Base-by-base conservation (phyloP, 2,888 invertebrate genomes). In the Pachliopta kotzebuea region DNA sequence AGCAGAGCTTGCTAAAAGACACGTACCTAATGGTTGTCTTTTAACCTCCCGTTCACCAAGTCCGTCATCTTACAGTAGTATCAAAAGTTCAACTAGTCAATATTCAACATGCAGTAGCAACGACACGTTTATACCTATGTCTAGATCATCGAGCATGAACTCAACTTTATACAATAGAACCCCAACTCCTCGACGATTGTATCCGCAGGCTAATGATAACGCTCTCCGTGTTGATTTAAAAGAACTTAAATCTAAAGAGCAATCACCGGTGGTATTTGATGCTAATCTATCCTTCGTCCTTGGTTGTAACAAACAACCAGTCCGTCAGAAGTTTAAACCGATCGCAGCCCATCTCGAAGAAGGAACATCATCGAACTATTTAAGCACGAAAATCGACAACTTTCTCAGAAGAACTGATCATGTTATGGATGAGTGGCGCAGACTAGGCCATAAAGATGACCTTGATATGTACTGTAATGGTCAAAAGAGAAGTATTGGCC, bases 371-470 rank as follows among this genome's bases (percentile, higher is more conserved):
- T 96, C 96, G 0, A 95, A 95, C 66, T 94, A 94, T 71, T 88
- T 97, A 21, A 94, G 94, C 37, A 93, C 92, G 45, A 96, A 96
- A 85, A 97, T 97, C 62, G 94, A 95, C 63, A 95, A 94, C 76
- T 97, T 97, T 75, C 87, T 97, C 42, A 94, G 94, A 76, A 93
- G 96, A 69, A 97, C 97, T 4, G 97, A 97, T 84, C 97, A 97
- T 83, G 94, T 97, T 0, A 96, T 96, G 94, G 96, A 97, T 75
- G 96, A 97, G 78, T 97, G 97, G 97, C 92, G 94, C 64, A 92
- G 94, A 68, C 75, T 95, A 59, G 96, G 96, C 0, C 94, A 94
- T 62, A 93, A 90, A 71, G 93, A 93, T 69, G 92, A 93, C 68
- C 68, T 84, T 62, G 77, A 80, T 55, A 78, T 79, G 74, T 87